phyloP scores from a whole-genome alignment of 2,888 invertebrate species.

The Gymnoscelis rufifasciata region DNA sequence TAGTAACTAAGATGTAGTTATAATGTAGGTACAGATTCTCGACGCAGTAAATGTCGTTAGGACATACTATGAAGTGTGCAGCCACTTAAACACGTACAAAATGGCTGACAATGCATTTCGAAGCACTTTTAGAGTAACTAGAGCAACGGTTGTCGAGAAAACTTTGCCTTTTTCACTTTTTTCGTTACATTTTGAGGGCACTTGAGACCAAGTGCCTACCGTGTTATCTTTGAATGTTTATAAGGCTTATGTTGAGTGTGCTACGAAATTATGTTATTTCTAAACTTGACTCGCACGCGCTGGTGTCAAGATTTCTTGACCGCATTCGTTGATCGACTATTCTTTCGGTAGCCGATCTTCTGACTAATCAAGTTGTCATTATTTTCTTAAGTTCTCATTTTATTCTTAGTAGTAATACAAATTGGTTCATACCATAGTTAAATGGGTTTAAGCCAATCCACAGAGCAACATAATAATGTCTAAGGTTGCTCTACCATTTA shows the following conservation, averaged over 20 bases:
- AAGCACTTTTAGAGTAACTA: constrained; percentile 17
- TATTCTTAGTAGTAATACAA: no score
- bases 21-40: no score
- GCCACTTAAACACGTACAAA: constrained; percentile 15
- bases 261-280: not conserved
- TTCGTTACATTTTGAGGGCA: constrained; percentile 17
- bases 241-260: constrained; percentile 3
- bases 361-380: not conserved
- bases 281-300: not conserved
- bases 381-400: not conserved
- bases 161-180: constrained; percentile 7
- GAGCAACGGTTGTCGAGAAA: constrained; percentile 18
- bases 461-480: no score
- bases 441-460: no score
- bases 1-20: no score
- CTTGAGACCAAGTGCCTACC: constrained; percentile 3
- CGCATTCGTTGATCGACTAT: constrained; percentile 5
- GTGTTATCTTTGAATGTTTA: constrained; percentile 12
- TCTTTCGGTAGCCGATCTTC: constrained; percentile 13
- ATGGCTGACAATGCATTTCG: constrained; percentile 15
- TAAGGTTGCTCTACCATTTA: no score
- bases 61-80: not conserved
- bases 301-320: constrained; percentile 9
- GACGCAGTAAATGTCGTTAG: not conserved
- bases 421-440: no score